Evolutionary conservation across 2,888 invertebrate species (phyloP).

Genomic region (Rhingia campestris): DNA sequence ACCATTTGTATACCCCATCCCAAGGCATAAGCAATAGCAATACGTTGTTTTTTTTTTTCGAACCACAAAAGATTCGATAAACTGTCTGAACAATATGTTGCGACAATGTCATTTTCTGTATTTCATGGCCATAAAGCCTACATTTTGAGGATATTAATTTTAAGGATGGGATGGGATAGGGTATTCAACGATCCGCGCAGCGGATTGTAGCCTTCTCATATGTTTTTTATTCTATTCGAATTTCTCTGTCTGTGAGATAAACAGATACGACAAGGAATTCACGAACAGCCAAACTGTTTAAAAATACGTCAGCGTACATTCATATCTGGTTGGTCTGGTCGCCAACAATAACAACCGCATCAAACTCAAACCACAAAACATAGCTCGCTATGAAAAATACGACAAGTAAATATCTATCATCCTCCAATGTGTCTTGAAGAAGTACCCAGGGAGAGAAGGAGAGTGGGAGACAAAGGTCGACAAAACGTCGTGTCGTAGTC

Average conservation of each 20-base stretch:
- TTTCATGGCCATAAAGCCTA: too few relatives aligned
- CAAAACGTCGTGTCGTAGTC: constrained; percentile 52
- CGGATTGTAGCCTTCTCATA: too few relatives aligned
- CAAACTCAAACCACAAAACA: neutral
- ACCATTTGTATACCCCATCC: too few relatives aligned
- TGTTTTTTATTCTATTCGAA: neutral
- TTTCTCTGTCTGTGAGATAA: neutral
- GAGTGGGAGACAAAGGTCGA: constrained; percentile 63
- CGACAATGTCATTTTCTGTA: too few relatives aligned
- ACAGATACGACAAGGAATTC: constrained; percentile 3
- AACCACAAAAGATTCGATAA: too few relatives aligned
- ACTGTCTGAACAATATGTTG: too few relatives aligned
- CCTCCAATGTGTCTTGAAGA: constrained; percentile 41
- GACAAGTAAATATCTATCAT: constrained; percentile 51
- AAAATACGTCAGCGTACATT: constrained; percentile 66
- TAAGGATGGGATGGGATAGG: too few relatives aligned
- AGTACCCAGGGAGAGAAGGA: too few relatives aligned
- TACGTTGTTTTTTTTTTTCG: too few relatives aligned
- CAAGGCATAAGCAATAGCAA: too few relatives aligned
- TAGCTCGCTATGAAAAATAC: constrained; percentile 14
- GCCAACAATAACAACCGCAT: constrained; percentile 29
- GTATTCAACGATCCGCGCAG: too few relatives aligned
- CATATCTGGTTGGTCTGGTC: constrained; percentile 34
- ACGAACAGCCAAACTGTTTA: constrained; percentile 34
- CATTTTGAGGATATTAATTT: too few relatives aligned